Base-by-base conservation (phyloP, 2,888 invertebrate species). In the Parnassius mnemosyne region DNA sequence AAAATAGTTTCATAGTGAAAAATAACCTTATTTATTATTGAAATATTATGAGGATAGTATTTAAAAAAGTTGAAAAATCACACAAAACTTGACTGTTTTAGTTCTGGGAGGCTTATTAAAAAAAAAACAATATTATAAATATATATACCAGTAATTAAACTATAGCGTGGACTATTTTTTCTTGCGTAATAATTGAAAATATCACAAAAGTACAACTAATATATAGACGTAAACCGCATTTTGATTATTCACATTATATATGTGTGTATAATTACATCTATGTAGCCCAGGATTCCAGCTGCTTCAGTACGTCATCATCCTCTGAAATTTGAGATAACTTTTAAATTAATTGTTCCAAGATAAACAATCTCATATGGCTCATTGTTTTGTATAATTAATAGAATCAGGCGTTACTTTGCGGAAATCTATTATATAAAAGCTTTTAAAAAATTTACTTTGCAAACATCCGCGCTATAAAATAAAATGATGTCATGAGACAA, bases 201-300 rank as follows among this genome's bases (percentile, higher is more conserved):
- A 83, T 83, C 79, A 83, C 82, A 77, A 76, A 73, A 69, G 64
- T 71, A 72, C 70, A 67, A 71, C 68, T 69, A 67, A 64, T 49
- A 34, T 44, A 59, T 34, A 63, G 57, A 61, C 51, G 63, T 47
- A 53, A 59, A 60, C 44, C 53, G 47, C 1, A 5, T 53, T 53
- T 9, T 16, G 9, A 61, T 46, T 51, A 25, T 53, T 56, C 53
- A 51, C 42, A 44, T 12, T 49, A 49, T n/a, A 3, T 49, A 13
- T 34, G 16, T 16, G 7, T 34, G 16, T 16, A 34, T 34, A 34
- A 34, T 34, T 34, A 34, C 53, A 41, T 65, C 56, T 90, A 91
- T 87, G 89, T 89, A 44, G 90, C 90, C 90, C 90, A 91, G 49
- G 90, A 87, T 63, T 89, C 83, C 12, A 89, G 75, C 65, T 81